Conservation (phyloP, 2,113 vertebrate genomes). For the Balaeniceps rex region DNA sequence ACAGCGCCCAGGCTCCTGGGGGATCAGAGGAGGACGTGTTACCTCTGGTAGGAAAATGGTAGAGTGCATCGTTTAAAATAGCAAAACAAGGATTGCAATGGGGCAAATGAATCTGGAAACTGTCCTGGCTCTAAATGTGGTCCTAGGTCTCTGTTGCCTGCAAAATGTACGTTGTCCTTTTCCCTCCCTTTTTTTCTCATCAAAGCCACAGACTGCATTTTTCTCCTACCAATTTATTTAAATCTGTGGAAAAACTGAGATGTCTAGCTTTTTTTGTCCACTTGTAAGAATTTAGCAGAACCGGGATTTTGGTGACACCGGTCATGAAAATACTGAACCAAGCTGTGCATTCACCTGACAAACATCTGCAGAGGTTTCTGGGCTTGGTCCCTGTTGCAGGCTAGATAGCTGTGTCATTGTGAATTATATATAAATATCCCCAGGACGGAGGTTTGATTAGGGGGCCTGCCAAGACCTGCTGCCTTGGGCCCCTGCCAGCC, state of each 20-base stretch:
- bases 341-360: not conserved
- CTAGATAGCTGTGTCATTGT: not conserved
- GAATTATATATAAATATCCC: not conserved
- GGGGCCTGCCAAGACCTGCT: not conserved
- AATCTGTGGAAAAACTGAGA: not conserved
- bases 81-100: not conserved
- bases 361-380: not conserved
- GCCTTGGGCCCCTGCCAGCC: not conserved
- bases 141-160: not conserved
- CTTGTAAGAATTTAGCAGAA: not conserved
- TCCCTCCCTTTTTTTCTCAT: not conserved
- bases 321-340: not conserved
- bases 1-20: not conserved
- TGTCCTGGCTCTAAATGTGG: not conserved
- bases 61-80: not conserved
- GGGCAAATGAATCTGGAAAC: not conserved
- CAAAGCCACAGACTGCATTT: not conserved
- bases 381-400: not conserved
- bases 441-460: not conserved
- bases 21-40: not conserved
- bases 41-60: not conserved
- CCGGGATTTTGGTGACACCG: not conserved
- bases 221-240: not conserved
- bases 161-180: not conserved
- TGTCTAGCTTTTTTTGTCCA: not conserved